These are phyloP conservation scores for Myzus persicae DNA, from an alignment of 1,140 invertebrate species.

Conservation along the genomic window DNA sequence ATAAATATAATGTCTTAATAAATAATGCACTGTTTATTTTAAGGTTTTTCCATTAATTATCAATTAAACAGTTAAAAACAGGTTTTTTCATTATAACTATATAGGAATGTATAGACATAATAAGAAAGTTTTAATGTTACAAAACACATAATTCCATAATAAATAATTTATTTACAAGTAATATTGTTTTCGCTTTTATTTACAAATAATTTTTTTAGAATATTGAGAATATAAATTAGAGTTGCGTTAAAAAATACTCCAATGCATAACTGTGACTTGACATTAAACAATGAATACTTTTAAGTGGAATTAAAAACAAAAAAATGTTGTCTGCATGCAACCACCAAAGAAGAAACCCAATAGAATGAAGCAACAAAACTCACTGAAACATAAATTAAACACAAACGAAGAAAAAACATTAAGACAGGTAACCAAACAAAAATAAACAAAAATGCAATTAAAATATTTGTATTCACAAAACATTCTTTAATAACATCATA, in stretches of 20 bases:
- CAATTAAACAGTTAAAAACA: conserved; percentile 56
- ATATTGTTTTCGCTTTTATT: conserved; percentile 36
- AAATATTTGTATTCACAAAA: conserved; percentile 5
- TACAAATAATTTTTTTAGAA: conserved; percentile 56
- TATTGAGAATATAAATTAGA: conserved; percentile 56
- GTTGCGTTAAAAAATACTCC: conserved; percentile 56
- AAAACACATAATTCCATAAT: conserved; percentile 54
- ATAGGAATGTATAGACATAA: conserved; percentile 57
- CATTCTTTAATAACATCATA: not conserved
- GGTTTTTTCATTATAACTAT: conserved; percentile 50
- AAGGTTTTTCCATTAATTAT: conserved; percentile 49
- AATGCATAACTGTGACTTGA: conserved; percentile 51
- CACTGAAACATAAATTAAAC: conserved; percentile 56
- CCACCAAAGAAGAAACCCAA: conserved; percentile 57
- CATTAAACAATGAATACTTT: conserved; percentile 36
- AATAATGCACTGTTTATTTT: conserved; percentile 57
- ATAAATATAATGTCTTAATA: conserved; percentile 31
- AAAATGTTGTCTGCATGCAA: conserved; percentile 56
- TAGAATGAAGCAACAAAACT: conserved; percentile 58
- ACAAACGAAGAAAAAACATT: conserved; percentile 55
- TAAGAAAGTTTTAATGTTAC: conserved; percentile 57
- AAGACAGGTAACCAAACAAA: conserved; percentile 20
- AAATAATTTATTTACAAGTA: conserved; percentile 53
- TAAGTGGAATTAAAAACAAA: conserved; percentile 53
- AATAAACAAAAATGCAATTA: conserved; percentile 40